Percentiles rank a stretch among this genome's conserved stretches.
Conservation (phyloP, 2,113 vertebrate species). For the Nymphicus hollandicus region DNA sequence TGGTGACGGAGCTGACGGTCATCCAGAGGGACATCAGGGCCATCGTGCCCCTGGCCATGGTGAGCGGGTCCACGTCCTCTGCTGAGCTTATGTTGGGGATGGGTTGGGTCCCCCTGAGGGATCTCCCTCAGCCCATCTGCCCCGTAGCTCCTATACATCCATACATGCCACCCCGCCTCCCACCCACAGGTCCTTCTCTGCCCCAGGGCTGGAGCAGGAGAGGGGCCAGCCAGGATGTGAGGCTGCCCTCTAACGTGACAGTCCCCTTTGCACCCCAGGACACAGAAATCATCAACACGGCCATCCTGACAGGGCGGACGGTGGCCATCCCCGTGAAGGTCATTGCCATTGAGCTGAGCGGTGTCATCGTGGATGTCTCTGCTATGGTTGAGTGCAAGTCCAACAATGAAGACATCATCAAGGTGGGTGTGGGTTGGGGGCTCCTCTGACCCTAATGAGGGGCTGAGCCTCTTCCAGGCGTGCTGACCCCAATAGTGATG, state of each 20-base stretch:
- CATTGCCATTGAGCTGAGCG: slow-evolving; percentile 92
- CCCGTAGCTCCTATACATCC: accelerated
- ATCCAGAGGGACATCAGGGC: slow-evolving; percentile 95
- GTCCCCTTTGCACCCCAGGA: slow-evolving; percentile 72
- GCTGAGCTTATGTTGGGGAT: background rate
- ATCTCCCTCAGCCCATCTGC: background rate
- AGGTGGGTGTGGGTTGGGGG: slow-evolving; percentile 76
- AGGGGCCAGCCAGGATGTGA: background rate
- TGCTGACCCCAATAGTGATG: accelerated
- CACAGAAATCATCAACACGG: slow-evolving; percentile 97
- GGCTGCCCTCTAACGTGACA: accelerated
- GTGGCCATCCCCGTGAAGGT: slow-evolving; percentile 97
- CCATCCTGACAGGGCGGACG: slow-evolving; percentile 91
- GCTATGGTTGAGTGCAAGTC: slow-evolving; percentile 90
- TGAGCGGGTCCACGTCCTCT: slow-evolving; percentile 64
- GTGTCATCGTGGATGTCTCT: slow-evolving; percentile 84
- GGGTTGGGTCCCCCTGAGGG: background rate
- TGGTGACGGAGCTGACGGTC: slow-evolving; percentile 92
- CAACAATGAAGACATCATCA: slow-evolving; percentile 94
- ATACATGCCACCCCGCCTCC: background rate
- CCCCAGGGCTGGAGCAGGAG: background rate
- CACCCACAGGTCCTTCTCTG: background rate
- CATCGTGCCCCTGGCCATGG: slow-evolving; percentile 96
- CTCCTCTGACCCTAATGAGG: accelerated
- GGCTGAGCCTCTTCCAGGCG: background rate